Evolutionary conservation across 2,888 invertebrate genomes (phyloP).

Genomic region (Lumbricus terrestris): DNA sequence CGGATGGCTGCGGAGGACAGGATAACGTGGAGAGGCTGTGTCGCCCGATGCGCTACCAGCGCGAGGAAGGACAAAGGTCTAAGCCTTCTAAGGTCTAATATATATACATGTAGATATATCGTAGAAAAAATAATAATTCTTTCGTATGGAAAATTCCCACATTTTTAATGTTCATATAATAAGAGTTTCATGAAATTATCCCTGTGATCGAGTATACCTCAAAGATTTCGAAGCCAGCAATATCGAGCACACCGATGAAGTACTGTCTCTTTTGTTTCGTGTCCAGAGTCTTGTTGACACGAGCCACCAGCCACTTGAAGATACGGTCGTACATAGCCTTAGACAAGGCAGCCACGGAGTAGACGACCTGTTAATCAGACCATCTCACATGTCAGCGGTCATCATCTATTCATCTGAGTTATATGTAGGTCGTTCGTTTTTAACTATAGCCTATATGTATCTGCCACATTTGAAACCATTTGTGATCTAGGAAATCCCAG

Average conservation of each 20-base stretch:
- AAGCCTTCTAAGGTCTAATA: too few relatives aligned
- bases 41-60: too few relatives aligned
- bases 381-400: not conserved
- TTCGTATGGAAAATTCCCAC: too few relatives aligned
- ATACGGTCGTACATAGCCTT: slow-evolving; percentile 62
- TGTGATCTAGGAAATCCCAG: not conserved
- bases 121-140: too few relatives aligned
- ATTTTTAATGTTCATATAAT: not conserved
- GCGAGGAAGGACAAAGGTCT: too few relatives aligned
- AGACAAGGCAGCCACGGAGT: slow-evolving; percentile 61
- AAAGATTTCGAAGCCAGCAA: slow-evolving; percentile 99
- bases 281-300: slow-evolving; percentile 99
- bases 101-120: too few relatives aligned
- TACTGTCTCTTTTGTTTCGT: slow-evolving; percentile 97
- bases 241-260: slow-evolving; percentile 99
- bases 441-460: too few relatives aligned
- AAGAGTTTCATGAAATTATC: not conserved
- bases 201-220: slow-evolving; percentile 66
- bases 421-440: too few relatives aligned
- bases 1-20: too few relatives aligned
- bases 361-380: slow-evolving; percentile 40
- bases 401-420: too few relatives aligned
- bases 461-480: too few relatives aligned
- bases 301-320: slow-evolving; percentile 85
- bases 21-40: too few relatives aligned